phyloP scores from a whole-genome alignment of 1,140 invertebrate species.

The Amphibalanus amphitrite region DNA sequence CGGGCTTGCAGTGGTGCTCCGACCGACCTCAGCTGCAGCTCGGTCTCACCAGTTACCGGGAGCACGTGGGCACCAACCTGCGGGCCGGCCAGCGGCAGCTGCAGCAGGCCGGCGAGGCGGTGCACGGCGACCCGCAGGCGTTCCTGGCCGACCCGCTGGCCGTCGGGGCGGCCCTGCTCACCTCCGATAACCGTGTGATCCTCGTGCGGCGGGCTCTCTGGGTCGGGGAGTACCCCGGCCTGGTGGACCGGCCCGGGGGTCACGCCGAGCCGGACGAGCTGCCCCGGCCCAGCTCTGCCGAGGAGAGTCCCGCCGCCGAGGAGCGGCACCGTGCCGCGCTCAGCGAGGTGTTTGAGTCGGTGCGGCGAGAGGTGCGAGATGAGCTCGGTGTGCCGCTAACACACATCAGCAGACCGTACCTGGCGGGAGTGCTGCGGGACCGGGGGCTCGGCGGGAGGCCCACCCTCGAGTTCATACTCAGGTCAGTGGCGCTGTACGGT shows the following conservation, averaged over 20 bases:
- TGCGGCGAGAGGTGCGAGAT: neutral
- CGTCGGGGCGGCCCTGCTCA: conserved; percentile 26
- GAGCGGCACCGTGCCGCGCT: neutral
- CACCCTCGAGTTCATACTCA: conserved; percentile 1
- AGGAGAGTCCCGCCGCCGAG: neutral
- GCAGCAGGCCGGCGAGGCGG: conserved; percentile 11
- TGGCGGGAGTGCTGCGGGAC: neutral
- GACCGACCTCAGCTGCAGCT: conserved; percentile 21
- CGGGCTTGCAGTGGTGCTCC: neutral
- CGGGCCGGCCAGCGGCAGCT: conserved; percentile 10
- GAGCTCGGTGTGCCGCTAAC: neutral
- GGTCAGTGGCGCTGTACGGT: neutral
- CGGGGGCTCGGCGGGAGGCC: neutral
- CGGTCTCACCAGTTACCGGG: conserved; percentile 23
- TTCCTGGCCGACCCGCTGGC: conserved; percentile 28
- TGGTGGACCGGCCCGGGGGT: conserved; percentile 30
- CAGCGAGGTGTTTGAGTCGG: neutral
- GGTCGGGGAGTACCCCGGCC: conserved; percentile 26
- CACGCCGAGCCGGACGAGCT: conserved; percentile 28
- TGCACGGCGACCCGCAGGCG: conserved; percentile 16
- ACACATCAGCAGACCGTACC: neutral
- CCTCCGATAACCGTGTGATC: conserved; percentile 25
- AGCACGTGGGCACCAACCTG: conserved; percentile 20
- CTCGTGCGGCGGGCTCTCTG: conserved; percentile 25
- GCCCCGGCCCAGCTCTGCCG: neutral